Conservation (phyloP, 2,113 vertebrate genomes). For the Phylloscopus trochilus region DNA sequence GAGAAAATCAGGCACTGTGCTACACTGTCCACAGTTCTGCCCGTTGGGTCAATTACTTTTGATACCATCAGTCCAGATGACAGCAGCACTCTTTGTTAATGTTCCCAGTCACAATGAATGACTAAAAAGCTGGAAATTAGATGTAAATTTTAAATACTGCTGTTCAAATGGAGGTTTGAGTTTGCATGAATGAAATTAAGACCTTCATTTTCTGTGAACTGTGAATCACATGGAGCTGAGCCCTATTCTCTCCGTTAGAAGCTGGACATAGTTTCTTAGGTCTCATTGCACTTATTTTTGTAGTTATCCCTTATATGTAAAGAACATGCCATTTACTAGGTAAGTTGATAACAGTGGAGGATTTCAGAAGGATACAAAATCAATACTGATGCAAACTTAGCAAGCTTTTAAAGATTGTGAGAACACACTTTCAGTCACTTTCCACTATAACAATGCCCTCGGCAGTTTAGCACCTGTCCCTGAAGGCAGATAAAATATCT, state of each 20-base stretch:
- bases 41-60: not conserved
- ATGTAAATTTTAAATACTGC: not conserved
- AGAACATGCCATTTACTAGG: not conserved
- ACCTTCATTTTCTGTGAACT: not conserved
- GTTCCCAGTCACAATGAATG: not conserved
- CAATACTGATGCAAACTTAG: not conserved
- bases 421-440: conserved; percentile 3
- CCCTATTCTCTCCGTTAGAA: not conserved
- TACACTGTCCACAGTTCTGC: not conserved
- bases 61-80: not conserved
- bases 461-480: not conserved
- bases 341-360: not conserved
- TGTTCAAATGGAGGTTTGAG: not conserved
- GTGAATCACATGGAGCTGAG: not conserved
- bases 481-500: not conserved
- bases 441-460: conserved; percentile 1
- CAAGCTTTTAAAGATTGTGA: not conserved
- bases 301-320: conserved; percentile 25
- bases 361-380: conserved; percentile 39
- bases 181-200: not conserved
- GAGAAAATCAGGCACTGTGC: not conserved
- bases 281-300: conserved; percentile 9
- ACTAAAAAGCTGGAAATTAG: not conserved
- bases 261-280: conserved; percentile 8
- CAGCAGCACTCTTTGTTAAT: not conserved